phyloP scores from a whole-genome alignment of 2,888 invertebrate species.

The Pheosia tremula region DNA sequence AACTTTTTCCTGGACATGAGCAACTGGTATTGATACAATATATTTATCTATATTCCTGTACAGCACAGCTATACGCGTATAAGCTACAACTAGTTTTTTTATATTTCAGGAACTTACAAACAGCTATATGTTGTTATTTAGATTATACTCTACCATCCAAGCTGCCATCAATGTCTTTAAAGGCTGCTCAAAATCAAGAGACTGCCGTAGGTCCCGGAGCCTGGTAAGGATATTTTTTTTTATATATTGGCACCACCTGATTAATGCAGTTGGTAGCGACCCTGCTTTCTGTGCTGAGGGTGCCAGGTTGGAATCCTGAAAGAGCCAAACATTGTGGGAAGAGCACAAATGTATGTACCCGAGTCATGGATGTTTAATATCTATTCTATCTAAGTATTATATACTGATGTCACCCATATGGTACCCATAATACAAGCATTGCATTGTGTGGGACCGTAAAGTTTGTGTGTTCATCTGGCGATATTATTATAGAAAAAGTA shows the following conservation, averaged over 20 bases:
- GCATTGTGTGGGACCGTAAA: no score
- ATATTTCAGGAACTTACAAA: conserved; percentile 95
- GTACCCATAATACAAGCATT: no score
- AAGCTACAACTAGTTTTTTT: neutral
- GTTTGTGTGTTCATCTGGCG: no score
- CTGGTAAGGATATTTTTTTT: conserved; percentile 69
- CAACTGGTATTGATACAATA: conserved; percentile 89
- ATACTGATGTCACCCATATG: no score
- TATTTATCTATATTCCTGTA: neutral
- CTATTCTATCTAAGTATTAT: no score
- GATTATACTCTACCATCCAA: conserved; percentile 90
- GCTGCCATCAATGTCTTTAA: conserved; percentile 85
- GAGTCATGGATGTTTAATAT: no score
- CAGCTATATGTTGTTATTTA: conserved; percentile 97
- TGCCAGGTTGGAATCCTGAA: no score
- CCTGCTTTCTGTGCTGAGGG: no score
- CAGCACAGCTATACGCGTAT: neutral
- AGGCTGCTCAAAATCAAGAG: conserved; percentile 82
- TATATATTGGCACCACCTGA: neutral
- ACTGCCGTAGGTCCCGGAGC: conserved; percentile 91
- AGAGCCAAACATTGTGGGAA: no score
- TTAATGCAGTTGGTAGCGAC: no score
- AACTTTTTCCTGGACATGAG: conserved; percentile 98
- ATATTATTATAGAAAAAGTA: no score
- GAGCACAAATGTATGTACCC: no score